A percentile compares a stretch with the other conserved stretches of the same genome.
Evolutionary conservation across 2,888 invertebrate genomes (phyloP).

Genomic region (Caenorhabditis sinica): DNA sequence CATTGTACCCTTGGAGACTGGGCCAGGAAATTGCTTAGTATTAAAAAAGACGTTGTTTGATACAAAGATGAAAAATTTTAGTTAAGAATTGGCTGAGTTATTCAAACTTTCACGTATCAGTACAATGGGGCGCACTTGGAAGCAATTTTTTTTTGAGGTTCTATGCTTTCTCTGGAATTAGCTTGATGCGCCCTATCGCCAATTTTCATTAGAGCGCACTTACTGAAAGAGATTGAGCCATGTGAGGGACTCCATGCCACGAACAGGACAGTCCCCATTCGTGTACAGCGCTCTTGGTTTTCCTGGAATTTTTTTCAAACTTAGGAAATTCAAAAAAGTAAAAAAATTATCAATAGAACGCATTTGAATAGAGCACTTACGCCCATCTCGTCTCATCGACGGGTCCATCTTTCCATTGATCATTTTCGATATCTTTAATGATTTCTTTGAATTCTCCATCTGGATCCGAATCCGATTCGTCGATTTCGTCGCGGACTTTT

Average conservation of each 20-base stretch:
- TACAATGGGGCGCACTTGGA: too few relatives aligned
- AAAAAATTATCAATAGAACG: not conserved
- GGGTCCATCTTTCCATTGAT: constrained; percentile 49
- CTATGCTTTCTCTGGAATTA: too few relatives aligned
- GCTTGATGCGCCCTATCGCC: too few relatives aligned
- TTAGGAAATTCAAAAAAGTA: not conserved
- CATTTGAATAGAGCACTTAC: constrained; percentile 43
- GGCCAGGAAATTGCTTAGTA: too few relatives aligned
- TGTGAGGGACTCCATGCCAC: constrained; percentile 66
- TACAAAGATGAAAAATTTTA: too few relatives aligned
- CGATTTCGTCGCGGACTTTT: constrained; percentile 28
- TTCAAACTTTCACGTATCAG: too few relatives aligned
- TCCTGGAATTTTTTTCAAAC: constrained; percentile 28
- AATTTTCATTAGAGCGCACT: not conserved
- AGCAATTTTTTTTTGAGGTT: too few relatives aligned
- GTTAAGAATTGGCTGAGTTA: too few relatives aligned
- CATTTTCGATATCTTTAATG: constrained; percentile 56
- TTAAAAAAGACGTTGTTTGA: too few relatives aligned
- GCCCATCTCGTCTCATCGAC: constrained; percentile 52
- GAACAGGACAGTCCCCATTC: constrained; percentile 62
- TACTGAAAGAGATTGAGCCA: constrained; percentile 62
- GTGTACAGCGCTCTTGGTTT: constrained; percentile 54
- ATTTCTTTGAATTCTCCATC: constrained; percentile 62
- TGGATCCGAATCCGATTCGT: constrained; percentile 17
- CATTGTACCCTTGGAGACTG: too few relatives aligned